phyloP scores from a whole-genome alignment of 2,888 invertebrate species.

The Phorcus lineatus region DNA sequence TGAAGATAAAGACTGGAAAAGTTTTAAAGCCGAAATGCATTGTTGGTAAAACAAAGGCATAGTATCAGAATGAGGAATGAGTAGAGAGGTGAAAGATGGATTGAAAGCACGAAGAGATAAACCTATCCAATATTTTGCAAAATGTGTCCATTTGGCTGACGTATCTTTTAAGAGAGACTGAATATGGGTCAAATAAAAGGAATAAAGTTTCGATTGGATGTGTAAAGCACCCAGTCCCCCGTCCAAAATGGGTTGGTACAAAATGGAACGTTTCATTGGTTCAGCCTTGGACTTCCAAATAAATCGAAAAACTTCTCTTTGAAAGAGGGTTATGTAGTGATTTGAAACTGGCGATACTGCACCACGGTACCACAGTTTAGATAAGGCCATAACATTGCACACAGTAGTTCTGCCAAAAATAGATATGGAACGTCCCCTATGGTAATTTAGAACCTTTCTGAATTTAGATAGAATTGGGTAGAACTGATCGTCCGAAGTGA shows the following conservation, averaged over 20 bases:
- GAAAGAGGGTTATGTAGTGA: constrained; percentile 31
- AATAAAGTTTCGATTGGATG: constrained; percentile 27
- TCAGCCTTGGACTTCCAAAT: constrained; percentile 30
- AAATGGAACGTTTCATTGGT: constrained; percentile 15
- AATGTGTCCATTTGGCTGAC: constrained; percentile 30
- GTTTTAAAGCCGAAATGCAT: constrained; percentile 18
- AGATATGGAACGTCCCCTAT: constrained; percentile 19
- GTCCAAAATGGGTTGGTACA: constrained; percentile 27
- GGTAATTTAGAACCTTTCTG: not conserved
- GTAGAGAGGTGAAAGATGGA: constrained; percentile 22
- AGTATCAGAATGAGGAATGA: constrained; percentile 32
- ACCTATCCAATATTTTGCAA: constrained; percentile 34
- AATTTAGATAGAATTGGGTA: not conserved
- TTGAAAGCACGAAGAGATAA: constrained; percentile 21
- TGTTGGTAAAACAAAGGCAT: constrained; percentile 30
- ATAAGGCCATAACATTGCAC: constrained; percentile 33
- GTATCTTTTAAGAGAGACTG: constrained; percentile 26
- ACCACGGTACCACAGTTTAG: constrained; percentile 31
- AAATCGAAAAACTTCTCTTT: constrained; percentile 27
- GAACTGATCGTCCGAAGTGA: constrained; percentile 23
- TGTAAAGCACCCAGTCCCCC: constrained; percentile 34
- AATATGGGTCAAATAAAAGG: constrained; percentile 29
- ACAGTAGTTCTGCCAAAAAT: constrained; percentile 35
- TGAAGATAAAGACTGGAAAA: not conserved
- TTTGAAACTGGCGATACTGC: constrained; percentile 21